Evolutionary conservation across 2,113 vertebrate species (phyloP), one percentile per base, ranked within the genome.

Genomic region (Forbesichthys papilliferus): DNA sequence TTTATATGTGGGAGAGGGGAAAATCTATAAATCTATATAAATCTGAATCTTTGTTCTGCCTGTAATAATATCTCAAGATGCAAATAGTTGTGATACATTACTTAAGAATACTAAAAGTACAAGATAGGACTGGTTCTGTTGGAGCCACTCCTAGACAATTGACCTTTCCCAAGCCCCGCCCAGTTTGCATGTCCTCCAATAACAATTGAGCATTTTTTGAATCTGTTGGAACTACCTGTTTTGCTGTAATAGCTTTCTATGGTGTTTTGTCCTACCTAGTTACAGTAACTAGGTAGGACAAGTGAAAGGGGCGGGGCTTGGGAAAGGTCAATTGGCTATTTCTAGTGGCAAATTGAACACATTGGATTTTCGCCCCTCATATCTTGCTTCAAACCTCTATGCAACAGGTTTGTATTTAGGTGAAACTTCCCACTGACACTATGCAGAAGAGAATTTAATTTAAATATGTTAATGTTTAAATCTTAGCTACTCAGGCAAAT

Each of bases 401-500:
- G 91, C 91, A 93, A 93, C 79, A 81, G 66, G 72, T 77, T 64
- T 84, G 65, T 86, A 75, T 82, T 82, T 86, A 77, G 11, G 69
- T 58, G 80, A 81, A 55, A 88, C 73, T 86, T 89, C 80, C 80
- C 81, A 84, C 76, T 73, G 75, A 87, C 88, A 87, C 92, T 93
- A 93, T 93, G 92, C 92, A 92, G 86, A 81, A 64, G 75, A 66
- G 74, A 14, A 81, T 64, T 84, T 64, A 66, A 75, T 76, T 79
- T 71, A 64, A 85, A 84, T 61, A 87, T 81, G 86, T 84, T 67
- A 84, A 73, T 69, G 63, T 75, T 81, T 79, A 83, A 69, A 76
- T 75, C 73, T 83, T 66, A 76, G 81, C 81, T 88, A 90, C 91
- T 93, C 92, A 91, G 91, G 91, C 90, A 86, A 86, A 76, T 76